These are phyloP conservation scores for Chaetodon trifasciatus DNA, from an alignment of 2,797 vertebrate species.

Conservation along the genomic window DNA sequence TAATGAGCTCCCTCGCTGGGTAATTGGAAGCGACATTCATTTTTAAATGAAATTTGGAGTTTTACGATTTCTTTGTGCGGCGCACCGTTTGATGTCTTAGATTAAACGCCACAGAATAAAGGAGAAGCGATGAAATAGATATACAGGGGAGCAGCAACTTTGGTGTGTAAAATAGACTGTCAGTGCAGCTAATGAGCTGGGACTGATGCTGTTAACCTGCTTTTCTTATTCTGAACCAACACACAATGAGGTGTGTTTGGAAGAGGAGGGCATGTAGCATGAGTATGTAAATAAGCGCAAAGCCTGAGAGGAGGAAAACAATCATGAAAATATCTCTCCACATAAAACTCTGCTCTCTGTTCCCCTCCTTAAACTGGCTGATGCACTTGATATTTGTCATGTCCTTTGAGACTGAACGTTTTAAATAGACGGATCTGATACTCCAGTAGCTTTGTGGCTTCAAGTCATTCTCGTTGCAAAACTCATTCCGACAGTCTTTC, in stretches of 20 bases:
- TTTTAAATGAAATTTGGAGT: constrained; percentile 58
- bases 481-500: constrained; percentile 23
- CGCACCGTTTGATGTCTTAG: constrained; percentile 62
- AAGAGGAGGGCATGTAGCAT: not conserved
- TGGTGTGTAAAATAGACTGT: constrained; percentile 48
- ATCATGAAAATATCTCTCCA: constrained; percentile 25
- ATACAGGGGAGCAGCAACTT: constrained; percentile 40
- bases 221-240: constrained; percentile 42
- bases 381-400: not conserved
- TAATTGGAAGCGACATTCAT: constrained; percentile 68
- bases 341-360: constrained; percentile 14
- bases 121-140: constrained; percentile 53
- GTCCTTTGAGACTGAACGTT: constrained; percentile 19
- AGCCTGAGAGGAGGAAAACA: constrained; percentile 31
- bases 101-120: constrained; percentile 68
- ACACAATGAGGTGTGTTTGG: constrained; percentile 26
- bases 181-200: constrained; percentile 61
- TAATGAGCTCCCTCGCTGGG: constrained; percentile 70
- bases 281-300: constrained; percentile 23
- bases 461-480: constrained; percentile 11
- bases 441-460: constrained; percentile 13
- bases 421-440: constrained; percentile 12
- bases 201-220: constrained; percentile 64
- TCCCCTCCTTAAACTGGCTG: constrained; percentile 1
- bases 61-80: constrained; percentile 67